Evolutionary conservation across 2,113 vertebrate genomes (phyloP).

Genomic region (Cottus gobio): DNA sequence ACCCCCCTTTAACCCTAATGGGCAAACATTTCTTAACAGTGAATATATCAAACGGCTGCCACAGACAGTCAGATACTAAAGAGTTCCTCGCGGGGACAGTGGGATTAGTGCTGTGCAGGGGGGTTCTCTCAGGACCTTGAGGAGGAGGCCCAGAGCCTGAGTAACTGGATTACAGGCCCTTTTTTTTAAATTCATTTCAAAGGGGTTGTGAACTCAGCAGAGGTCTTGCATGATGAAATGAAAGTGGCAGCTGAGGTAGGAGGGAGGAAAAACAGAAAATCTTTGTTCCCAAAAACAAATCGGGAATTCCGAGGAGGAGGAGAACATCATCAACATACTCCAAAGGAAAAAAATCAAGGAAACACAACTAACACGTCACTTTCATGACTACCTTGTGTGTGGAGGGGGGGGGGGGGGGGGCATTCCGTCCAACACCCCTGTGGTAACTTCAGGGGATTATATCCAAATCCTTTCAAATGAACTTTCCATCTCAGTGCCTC

Average conservation of each 20-base stretch:
- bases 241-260: constrained; percentile 96
- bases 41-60: constrained; percentile 74
- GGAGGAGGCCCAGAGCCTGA: constrained; percentile 86
- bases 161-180: constrained; percentile 94
- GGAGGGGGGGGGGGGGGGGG: constrained; percentile 41
- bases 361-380: constrained; percentile 16
- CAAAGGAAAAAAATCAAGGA: constrained; percentile 17
- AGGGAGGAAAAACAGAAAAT: too few species aligned
- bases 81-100: constrained; percentile 82
- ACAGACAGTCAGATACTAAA: constrained; percentile 79
- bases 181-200: constrained; percentile 87
- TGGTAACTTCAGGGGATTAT: constrained; percentile 82
- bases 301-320: constrained; percentile 10
- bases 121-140: constrained; percentile 84
- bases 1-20: neutral
- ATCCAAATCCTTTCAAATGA: constrained; percentile 84
- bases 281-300: too few species aligned
- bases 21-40: constrained; percentile 54
- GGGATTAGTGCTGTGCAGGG: constrained; percentile 85
- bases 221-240: constrained; percentile 96
- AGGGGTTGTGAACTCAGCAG: constrained; percentile 95
- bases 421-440: constrained; percentile 73
- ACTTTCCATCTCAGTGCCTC: constrained; percentile 81
- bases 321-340: constrained; percentile 25
- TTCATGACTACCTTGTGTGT: constrained; percentile 29